Conservation (phyloP, 2,113 vertebrate genomes). For the Ictidomys tridecemlineatus region DNA sequence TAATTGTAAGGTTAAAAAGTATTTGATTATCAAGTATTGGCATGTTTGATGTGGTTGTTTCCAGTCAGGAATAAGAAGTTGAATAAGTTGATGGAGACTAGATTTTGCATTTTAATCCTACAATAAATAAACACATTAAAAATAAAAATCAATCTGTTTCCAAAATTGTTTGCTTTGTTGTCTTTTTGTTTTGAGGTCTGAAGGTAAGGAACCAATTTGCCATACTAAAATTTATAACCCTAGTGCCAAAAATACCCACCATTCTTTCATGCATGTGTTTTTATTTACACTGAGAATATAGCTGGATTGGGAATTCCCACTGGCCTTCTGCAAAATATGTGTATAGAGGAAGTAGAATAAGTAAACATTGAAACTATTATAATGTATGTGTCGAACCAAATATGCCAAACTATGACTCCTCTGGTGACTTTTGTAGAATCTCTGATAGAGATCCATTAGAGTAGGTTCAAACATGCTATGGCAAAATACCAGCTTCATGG, state of each 20-base stretch:
- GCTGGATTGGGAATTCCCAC: background rate
- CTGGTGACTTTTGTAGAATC: background rate
- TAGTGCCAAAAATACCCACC: background rate
- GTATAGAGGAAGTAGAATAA: background rate
- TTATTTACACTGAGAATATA: background rate
- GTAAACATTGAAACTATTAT: background rate
- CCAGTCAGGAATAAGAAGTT: background rate
- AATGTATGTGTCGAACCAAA: background rate
- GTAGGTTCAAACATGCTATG: background rate
- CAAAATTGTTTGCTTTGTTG: background rate
- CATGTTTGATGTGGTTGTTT: background rate
- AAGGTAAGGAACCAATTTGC: background rate
- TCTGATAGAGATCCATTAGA: background rate
- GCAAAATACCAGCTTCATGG: background rate
- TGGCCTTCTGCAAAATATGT: background rate
- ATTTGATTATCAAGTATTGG: constrained; percentile 53
- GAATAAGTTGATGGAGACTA: background rate
- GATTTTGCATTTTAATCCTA: background rate
- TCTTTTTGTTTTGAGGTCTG: background rate
- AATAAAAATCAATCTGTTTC: background rate
- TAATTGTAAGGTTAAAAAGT: constrained; percentile 56
- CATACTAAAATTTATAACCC: background rate
- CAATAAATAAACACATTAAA: background rate
- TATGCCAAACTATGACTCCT: background rate
- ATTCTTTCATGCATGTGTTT: background rate